These are phyloP conservation scores for Hermetia illucens DNA, from an alignment of 1,140 invertebrate species.

Conservation along the genomic window DNA sequence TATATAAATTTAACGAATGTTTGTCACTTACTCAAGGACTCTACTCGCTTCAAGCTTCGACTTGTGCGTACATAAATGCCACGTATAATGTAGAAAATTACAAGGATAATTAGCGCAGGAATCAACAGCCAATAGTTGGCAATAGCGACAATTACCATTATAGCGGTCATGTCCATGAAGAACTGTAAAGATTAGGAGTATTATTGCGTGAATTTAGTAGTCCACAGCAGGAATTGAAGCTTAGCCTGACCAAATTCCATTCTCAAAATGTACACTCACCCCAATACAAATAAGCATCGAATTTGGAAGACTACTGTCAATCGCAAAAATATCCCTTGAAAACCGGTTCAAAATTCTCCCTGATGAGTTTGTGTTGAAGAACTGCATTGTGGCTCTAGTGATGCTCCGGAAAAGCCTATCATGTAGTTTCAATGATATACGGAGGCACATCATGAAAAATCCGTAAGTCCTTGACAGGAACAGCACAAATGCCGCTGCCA, in stretches of 20 bases:
- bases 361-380: constrained; percentile 72
- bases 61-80: constrained; percentile 64
- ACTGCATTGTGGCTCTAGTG: constrained; percentile 60
- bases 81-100: constrained; percentile 52
- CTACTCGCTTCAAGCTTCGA: constrained; percentile 68
- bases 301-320: constrained; percentile 65
- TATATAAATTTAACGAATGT: constrained; percentile 1
- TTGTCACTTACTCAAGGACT: constrained; percentile 54
- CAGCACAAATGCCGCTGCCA: not conserved
- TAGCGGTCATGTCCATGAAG: constrained; percentile 49
- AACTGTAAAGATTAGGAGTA: constrained; percentile 30
- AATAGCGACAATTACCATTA: constrained; percentile 52
- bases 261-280: constrained; percentile 35
- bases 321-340: constrained; percentile 63
- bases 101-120: constrained; percentile 50
- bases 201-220: constrained; percentile 15
- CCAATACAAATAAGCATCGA: constrained; percentile 57
- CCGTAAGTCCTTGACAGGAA: constrained; percentile 37
- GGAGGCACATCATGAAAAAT: constrained; percentile 63
- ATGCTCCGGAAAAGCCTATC: constrained; percentile 71
- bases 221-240: too few species aligned
- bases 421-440: constrained; percentile 58
- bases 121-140: constrained; percentile 67
- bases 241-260: too few species aligned
- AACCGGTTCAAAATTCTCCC: constrained; percentile 68